Evolutionary conservation across 2,797 vertebrate species (phyloP).

Genomic region (Brachymystax lenok): DNA sequence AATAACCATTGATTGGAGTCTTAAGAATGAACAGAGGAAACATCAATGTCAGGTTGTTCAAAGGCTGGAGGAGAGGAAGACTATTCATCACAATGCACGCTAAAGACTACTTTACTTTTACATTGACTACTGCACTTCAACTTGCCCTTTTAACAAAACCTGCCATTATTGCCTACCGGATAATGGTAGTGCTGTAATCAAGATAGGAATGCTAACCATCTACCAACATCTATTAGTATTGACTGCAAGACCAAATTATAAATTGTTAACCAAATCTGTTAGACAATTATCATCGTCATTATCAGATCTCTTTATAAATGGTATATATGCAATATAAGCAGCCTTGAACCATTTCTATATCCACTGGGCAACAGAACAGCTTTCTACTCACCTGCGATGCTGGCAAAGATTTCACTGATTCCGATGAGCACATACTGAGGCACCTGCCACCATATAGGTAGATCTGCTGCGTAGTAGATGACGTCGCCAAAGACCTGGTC

Average conservation of each 20-base stretch:
- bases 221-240: constrained; percentile 40
- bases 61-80: background rate
- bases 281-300: background rate
- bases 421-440: constrained; percentile 97
- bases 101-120: constrained; percentile 29
- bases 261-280: background rate
- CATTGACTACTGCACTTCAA: constrained; percentile 21
- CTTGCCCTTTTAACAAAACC: constrained; percentile 42
- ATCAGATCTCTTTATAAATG: background rate
- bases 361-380: no score
- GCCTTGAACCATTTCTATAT: background rate
- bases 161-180: constrained; percentile 37
- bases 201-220: constrained; percentile 45
- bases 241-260: background rate
- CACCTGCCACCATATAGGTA: constrained; percentile 98
- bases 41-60: constrained; percentile 16
- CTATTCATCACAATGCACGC: constrained; percentile 22
- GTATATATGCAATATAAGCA: background rate
- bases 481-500: constrained; percentile 87
- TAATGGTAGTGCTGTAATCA: constrained; percentile 34
- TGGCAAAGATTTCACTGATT: constrained; percentile 97
- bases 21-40: constrained; percentile 25
- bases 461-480: constrained; percentile 86
- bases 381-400: constrained; percentile 87
- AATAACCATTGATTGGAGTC: constrained; percentile 38